Evolutionary conservation across 2,797 vertebrate genomes (phyloP).

Genomic region (Rhinatrema bivittatum): DNA sequence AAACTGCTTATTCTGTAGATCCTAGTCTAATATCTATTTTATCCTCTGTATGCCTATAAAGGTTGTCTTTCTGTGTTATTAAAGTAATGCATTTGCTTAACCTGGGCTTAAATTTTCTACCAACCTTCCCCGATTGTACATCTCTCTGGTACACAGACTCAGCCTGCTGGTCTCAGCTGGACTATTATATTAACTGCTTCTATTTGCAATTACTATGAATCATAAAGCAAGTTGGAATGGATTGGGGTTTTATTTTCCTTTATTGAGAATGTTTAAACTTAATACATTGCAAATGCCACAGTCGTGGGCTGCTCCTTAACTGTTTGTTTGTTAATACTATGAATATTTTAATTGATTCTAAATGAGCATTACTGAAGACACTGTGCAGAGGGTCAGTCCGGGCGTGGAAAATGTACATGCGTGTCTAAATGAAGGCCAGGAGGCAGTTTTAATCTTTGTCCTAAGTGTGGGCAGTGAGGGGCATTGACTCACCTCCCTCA

Average conservation of each 20-base stretch:
- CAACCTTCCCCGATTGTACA: constrained; percentile 35
- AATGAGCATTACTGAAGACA: fast-evolving
- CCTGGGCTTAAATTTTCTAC: constrained; percentile 39
- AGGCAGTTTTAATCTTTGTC: too few relatives aligned
- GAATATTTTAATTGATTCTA: neutral
- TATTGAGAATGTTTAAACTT: constrained; percentile 47
- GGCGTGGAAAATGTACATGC: fast-evolving
- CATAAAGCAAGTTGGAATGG: constrained; percentile 24
- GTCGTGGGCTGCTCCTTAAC: neutral
- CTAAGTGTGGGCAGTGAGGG: fast-evolving
- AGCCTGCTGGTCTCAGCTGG: constrained; percentile 20
- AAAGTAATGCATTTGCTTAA: constrained; percentile 52
- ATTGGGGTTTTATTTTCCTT: constrained; percentile 48
- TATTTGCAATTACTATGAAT: constrained; percentile 43
- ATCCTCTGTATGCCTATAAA: constrained; percentile 39
- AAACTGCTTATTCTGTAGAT: constrained; percentile 43
- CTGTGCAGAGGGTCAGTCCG: too few relatives aligned
- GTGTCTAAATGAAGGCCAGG: fast-evolving
- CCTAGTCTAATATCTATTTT: constrained; percentile 56
- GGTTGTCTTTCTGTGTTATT: constrained; percentile 42
- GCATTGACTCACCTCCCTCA: too few relatives aligned
- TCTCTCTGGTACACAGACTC: constrained; percentile 35
- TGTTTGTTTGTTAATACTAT: neutral
- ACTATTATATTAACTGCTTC: constrained; percentile 41
- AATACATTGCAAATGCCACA: constrained; percentile 33